These are phyloP conservation scores for Catocala nupta DNA, from an alignment of 2,888 invertebrate species.

Conservation along the genomic window DNA sequence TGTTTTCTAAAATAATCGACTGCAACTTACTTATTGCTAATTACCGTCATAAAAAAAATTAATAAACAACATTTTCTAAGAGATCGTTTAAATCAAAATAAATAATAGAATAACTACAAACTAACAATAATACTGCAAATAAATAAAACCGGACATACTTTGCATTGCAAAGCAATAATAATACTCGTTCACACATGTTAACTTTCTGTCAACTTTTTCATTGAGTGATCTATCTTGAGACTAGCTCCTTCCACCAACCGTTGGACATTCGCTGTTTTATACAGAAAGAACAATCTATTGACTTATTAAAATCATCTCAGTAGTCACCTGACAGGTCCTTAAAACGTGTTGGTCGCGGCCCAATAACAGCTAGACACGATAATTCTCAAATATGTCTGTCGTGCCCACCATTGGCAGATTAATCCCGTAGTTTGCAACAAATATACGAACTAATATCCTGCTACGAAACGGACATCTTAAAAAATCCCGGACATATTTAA, in stretches of 20 bases:
- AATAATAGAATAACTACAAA: conserved; percentile 3
- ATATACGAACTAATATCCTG: no score
- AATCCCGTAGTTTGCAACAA: no score
- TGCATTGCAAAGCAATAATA: conserved; percentile 42
- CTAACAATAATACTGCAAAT: conserved; percentile 20
- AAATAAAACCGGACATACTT: conserved; percentile 58
- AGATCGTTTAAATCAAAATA: no score
- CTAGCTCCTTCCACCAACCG: conserved; percentile 69
- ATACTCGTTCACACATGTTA: conserved; percentile 31
- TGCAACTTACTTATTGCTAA: not conserved
- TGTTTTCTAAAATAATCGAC: not conserved
- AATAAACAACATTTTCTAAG: no score
- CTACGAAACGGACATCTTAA: no score
- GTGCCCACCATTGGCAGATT: no score
- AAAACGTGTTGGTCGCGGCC: no score
- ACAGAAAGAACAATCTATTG: conserved; percentile 27
- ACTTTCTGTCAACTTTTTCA: conserved; percentile 65
- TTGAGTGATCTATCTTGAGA: conserved; percentile 65
- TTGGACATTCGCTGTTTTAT: conserved; percentile 53
- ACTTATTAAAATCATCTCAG: not conserved
- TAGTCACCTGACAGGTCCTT: no score
- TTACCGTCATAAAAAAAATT: no score
- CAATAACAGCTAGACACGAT: no score
- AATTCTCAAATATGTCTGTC: no score
- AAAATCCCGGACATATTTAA: no score